Conservation (phyloP, 2,113 vertebrate genomes). For the Eubucco bourcierii region DNA sequence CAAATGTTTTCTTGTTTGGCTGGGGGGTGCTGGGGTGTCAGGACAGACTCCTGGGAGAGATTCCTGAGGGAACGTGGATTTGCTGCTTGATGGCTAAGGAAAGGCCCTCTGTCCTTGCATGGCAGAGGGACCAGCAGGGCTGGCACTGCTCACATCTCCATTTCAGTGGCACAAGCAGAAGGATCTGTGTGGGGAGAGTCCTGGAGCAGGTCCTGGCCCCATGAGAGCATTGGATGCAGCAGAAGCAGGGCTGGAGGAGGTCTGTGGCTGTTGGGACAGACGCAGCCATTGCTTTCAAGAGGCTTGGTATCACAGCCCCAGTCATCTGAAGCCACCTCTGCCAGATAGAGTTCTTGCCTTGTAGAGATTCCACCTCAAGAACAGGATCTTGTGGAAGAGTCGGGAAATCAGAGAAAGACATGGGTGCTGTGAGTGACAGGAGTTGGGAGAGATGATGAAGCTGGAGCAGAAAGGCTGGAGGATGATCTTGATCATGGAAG, state of each 20-base stretch:
- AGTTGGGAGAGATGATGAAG: not conserved
- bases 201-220: not conserved
- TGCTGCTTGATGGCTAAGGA: not conserved
- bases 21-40: not conserved
- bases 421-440: not conserved
- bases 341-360: not conserved
- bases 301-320: not conserved
- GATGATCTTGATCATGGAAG: not conserved
- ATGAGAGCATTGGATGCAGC: not conserved
- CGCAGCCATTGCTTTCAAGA: rapidly evolving
- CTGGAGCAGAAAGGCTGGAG: not conserved
- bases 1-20: not conserved
- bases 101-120: not conserved
- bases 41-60: not conserved
- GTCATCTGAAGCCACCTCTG: not conserved
- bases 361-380: not conserved
- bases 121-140: not conserved
- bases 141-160: not conserved
- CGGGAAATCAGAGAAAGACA: not conserved
- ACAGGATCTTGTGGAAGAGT: not conserved
- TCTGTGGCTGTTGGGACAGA: no score
- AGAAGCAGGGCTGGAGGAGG: not conserved
- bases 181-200: not conserved
- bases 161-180: not conserved
- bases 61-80: not conserved